phyloP scores from a whole-genome alignment of 2,797 vertebrate genomes.

The Hoplostethus mediterraneus region DNA sequence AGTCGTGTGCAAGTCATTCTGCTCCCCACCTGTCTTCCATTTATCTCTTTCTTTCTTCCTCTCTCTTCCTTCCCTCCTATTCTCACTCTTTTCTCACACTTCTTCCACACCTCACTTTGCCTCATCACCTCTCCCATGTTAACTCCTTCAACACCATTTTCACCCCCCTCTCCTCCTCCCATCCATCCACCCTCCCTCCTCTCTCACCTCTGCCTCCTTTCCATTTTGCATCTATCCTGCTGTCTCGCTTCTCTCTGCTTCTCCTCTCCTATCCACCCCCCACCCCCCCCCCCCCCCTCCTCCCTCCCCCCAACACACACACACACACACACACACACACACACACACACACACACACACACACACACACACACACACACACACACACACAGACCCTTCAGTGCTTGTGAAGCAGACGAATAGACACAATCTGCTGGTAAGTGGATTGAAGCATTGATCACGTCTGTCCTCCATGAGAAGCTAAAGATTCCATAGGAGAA shows the following conservation, averaged over 20 bases:
- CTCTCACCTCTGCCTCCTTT: slow-evolving; percentile 46
- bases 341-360: background rate
- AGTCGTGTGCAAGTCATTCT: slow-evolving; percentile 73
- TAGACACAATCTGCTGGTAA: slow-evolving; percentile 68
- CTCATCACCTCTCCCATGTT: slow-evolving; percentile 14
- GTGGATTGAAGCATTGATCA: slow-evolving; percentile 75
- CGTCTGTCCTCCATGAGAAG: slow-evolving; percentile 59
- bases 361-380: slow-evolving; percentile 4
- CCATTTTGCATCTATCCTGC: slow-evolving; percentile 49
- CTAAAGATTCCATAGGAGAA: slow-evolving; percentile 41
- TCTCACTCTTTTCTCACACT: slow-evolving; percentile 32
- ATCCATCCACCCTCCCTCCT: slow-evolving; percentile 31
- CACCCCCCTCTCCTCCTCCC: slow-evolving; percentile 5
- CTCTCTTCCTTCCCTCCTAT: slow-evolving; percentile 29
- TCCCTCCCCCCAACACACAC: slow-evolving; percentile 1
- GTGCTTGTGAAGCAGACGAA: slow-evolving; percentile 62
- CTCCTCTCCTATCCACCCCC: slow-evolving; percentile 31
- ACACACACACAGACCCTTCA: slow-evolving; percentile 46
- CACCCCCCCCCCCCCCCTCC: slow-evolving; percentile 48
- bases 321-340: slow-evolving; percentile 3
- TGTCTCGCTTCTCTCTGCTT: slow-evolving; percentile 23
- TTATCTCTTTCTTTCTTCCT: slow-evolving; percentile 51
- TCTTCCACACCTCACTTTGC: slow-evolving; percentile 1
- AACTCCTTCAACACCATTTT: background rate
- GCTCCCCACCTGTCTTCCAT: slow-evolving; percentile 68